phyloP scores from a whole-genome alignment of 2,888 invertebrate genomes.

The Andrena bicolor region DNA sequence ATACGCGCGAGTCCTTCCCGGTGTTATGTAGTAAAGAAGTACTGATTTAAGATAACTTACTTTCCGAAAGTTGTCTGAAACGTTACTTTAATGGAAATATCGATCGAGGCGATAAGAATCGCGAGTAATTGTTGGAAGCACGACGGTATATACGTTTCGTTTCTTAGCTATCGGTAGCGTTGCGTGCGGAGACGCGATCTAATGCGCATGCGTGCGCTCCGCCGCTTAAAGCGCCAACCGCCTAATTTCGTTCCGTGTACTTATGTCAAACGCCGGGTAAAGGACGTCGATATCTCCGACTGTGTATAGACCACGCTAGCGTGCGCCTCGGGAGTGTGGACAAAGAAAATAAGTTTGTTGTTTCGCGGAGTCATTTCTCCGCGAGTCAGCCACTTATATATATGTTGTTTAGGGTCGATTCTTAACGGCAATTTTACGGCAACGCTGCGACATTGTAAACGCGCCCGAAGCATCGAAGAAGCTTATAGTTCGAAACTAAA shows the following conservation, averaged over 20 bases:
- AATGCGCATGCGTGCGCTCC: slow-evolving; percentile 32
- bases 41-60: neutral
- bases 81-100: slow-evolving; percentile 21
- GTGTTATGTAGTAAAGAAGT: neutral
- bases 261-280: slow-evolving; percentile 46
- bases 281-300: slow-evolving; percentile 34
- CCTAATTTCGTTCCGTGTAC: slow-evolving; percentile 45
- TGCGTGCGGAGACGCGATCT: slow-evolving; percentile 29
- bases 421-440: neutral
- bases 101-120: slow-evolving; percentile 25
- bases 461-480: neutral
- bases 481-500: neutral
- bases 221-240: slow-evolving; percentile 42
- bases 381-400: neutral
- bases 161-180: slow-evolving; percentile 23
- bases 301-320: slow-evolving; percentile 11
- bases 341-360: slow-evolving; percentile 12
- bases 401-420: neutral
- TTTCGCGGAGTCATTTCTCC: neutral
- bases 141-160: slow-evolving; percentile 2
- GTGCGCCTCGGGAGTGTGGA: neutral
- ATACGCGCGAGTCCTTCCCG: neutral
- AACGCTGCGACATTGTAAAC: neutral
- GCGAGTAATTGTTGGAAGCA: slow-evolving; percentile 11
- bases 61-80: neutral